Percentiles rank a stretch among this genome's conserved stretches.
phyloP scores from a whole-genome alignment of 2,797 vertebrate genomes.

The Erpetoichthys calabaricus region DNA sequence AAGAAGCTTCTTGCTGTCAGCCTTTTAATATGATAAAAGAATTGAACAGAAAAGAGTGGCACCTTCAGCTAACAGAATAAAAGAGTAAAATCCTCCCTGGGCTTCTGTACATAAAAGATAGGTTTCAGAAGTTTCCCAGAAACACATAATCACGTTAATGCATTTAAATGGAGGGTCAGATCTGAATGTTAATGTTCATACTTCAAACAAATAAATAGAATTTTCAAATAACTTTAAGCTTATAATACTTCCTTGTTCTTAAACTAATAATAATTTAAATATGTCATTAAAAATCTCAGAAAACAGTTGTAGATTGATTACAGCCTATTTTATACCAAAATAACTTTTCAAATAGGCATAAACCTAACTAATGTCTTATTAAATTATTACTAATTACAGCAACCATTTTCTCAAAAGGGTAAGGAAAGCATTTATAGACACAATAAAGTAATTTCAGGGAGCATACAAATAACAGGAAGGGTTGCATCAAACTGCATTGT shows the following conservation, averaged over 20 bases:
- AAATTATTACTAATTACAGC: too few relatives aligned
- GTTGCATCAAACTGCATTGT: too few relatives aligned
- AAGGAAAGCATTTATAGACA: neutral
- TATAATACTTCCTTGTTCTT: constrained; percentile 56
- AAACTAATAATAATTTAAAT: constrained; percentile 48
- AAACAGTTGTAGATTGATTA: too few relatives aligned
- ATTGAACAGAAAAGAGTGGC: constrained; percentile 69
- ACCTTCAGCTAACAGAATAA: constrained; percentile 76
- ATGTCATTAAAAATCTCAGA: too few relatives aligned
- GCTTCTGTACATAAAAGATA: constrained; percentile 74
- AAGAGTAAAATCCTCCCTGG: constrained; percentile 68
- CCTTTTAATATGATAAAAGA: constrained; percentile 62
- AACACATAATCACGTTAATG: constrained; percentile 69
- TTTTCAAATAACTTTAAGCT: constrained; percentile 71
- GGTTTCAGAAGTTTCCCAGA: constrained; percentile 49
- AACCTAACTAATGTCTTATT: too few relatives aligned
- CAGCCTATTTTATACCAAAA: too few relatives aligned
- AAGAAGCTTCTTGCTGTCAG: constrained; percentile 70
- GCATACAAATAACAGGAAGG: too few relatives aligned
- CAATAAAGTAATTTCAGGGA: neutral
- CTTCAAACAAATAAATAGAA: constrained; percentile 63
- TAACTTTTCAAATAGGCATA: too few relatives aligned
- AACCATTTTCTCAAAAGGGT: neutral
- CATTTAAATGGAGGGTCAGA: constrained; percentile 79
- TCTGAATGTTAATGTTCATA: constrained; percentile 54